Percentiles rank a stretch among this genome's conserved stretches.
Evolutionary conservation across 2,888 invertebrate genomes (phyloP).

Genomic region (Melieria crassipennis): DNA sequence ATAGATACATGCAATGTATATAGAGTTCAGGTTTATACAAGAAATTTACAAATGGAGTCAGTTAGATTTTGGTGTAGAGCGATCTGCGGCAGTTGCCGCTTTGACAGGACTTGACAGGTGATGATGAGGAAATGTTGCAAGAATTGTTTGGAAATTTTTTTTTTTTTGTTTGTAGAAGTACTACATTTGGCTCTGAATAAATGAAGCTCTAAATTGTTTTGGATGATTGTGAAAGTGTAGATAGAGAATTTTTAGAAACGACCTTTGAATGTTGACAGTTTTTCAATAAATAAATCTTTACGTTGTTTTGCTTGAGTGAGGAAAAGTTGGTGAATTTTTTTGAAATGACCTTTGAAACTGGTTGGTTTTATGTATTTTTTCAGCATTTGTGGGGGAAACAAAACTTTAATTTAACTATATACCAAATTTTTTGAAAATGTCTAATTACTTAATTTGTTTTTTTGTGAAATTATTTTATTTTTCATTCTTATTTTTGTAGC

Average conservation of each 20-base stretch:
- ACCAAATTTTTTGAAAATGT: constrained; percentile 28
- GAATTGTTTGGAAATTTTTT: not conserved
- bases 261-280: not conserved
- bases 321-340: not conserved
- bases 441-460: constrained; percentile 38
- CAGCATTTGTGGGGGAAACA: constrained; percentile 27
- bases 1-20: constrained; percentile 17
- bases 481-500: not conserved
- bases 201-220: not conserved
- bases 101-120: too few relatives aligned
- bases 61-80: too few relatives aligned
- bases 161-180: not conserved
- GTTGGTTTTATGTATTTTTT: constrained; percentile 44
- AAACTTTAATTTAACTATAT: constrained; percentile 49
- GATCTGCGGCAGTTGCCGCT: too few relatives aligned
- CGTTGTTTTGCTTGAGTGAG: not conserved
- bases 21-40: constrained; percentile 54
- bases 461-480: not conserved
- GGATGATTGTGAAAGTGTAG: not conserved
- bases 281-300: not conserved
- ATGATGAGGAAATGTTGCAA: too few relatives aligned
- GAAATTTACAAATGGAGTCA: constrained; percentile 54
- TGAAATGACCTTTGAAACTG: not conserved
- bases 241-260: not conserved
- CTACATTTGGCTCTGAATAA: not conserved